Evolutionary conservation across 2,113 vertebrate genomes (phyloP), one percentile per base, ranked within the genome.

Genomic region (Oreotrochilus melanogaster): DNA sequence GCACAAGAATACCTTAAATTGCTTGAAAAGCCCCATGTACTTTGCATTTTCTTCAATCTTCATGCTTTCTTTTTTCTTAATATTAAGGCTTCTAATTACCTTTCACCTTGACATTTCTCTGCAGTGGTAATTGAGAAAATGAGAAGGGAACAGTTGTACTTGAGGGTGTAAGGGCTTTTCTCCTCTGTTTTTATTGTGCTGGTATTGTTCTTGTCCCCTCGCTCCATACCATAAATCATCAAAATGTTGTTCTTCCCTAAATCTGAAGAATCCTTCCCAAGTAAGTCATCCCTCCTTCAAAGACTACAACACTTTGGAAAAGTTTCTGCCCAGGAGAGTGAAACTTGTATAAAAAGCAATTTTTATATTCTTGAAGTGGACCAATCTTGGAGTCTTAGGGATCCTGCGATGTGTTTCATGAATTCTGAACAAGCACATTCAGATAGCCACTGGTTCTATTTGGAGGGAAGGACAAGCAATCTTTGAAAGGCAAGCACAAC

Each of bases 401-500:
- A 31, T 88, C 58, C 51, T 60, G 35, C 57, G 78, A 42, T 21
- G 10, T 4, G 16, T 69, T 89, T 54, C 37, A 74, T 62, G 69
- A 11, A 6, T 65, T 71, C 39, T 79, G 56, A 58, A 62, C 58
- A 85, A 86, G 24, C 43, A 10, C 35, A 25, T 88, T 88, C 14
- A 50, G 18, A 45, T 11, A 56, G 54, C 11, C 48, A 22, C 16
- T 69, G 23, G 60, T 62, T 75, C 19, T 54, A 56, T 35, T 78
- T 47, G 22, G 30, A 45, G 50, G 81, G 42, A 75, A 83, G 39
- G n/a, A 47, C 9, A 50, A 2, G 25, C 21, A 60, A 42, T 17
- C 15, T 80, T 73, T 90, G 78, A 89, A 95, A 91, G 74, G 73
- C 30, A 39, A 64, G 25, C 23, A 5, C 70, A 91, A 78, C 12